These are phyloP conservation scores for Anguilla rostrata DNA, from an alignment of 2,113 vertebrate species.

Conservation along the genomic window DNA sequence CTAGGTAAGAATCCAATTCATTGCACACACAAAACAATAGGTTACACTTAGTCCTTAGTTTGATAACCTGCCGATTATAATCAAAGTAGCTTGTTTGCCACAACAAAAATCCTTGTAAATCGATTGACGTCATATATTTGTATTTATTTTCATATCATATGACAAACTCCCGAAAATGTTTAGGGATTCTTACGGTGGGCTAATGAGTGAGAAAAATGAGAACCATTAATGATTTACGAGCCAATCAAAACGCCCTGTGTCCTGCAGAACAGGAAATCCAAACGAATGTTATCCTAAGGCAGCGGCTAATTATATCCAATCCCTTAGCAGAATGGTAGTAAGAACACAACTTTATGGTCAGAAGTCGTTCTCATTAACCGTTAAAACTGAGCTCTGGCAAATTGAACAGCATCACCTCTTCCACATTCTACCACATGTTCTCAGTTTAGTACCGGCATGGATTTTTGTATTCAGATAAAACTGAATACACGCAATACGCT, in stretches of 20 bases:
- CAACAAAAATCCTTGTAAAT: too few species aligned
- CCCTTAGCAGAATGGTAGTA: background rate
- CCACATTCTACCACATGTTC: background rate
- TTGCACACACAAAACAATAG: too few species aligned
- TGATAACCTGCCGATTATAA: too few species aligned
- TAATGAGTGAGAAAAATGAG: background rate
- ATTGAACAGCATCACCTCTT: background rate
- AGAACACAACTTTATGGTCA: background rate
- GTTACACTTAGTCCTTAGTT: too few species aligned
- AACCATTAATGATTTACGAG: slow-evolving; percentile 3
- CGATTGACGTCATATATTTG: background rate
- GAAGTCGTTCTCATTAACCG: slow-evolving; percentile 15
- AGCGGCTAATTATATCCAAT: slow-evolving; percentile 24
- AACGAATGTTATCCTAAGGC: background rate
- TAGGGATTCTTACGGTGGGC: background rate
- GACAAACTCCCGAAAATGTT: background rate
- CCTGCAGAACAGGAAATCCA: slow-evolving; percentile 18
- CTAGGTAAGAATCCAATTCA: too few species aligned
- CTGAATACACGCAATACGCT: background rate
- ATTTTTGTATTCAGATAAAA: background rate
- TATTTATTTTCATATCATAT: background rate
- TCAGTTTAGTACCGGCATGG: background rate
- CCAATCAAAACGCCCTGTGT: slow-evolving; percentile 15
- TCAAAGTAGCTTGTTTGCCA: too few species aligned
- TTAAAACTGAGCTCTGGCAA: background rate